A percentile compares a stretch with the other conserved stretches of the same genome.
These are phyloP conservation scores for Pseudomyrmex cubaensis DNA, from an alignment of 1,140 invertebrate genomes.

Conservation along the genomic window DNA sequence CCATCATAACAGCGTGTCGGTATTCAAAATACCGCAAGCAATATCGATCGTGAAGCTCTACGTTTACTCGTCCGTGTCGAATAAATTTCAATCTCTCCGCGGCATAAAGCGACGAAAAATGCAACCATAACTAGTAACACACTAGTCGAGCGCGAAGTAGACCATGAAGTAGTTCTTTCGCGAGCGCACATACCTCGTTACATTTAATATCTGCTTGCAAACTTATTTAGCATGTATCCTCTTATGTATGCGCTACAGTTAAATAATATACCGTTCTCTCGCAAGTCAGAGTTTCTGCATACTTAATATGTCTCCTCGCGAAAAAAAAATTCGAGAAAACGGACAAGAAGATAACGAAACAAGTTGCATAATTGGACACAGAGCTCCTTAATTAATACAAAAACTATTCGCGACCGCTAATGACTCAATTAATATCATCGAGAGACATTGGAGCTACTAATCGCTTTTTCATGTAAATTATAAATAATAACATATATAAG, in stretches of 20 bases:
- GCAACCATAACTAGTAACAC: slow-evolving; percentile 1
- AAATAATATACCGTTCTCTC: neutral
- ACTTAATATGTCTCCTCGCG: neutral
- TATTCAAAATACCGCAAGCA: slow-evolving; percentile 52
- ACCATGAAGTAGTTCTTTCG: slow-evolving; percentile 40
- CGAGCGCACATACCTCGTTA: slow-evolving; percentile 10
- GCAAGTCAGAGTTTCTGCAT: neutral
- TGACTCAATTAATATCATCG: neutral
- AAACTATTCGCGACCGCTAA: neutral
- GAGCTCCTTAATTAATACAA: neutral
- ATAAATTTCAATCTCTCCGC: slow-evolving; percentile 48
- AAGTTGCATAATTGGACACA: no score
- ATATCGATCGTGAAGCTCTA: slow-evolving; percentile 37
- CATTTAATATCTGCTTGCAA: slow-evolving; percentile 40
- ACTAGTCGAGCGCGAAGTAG: slow-evolving; percentile 43
- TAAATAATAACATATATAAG: neutral
- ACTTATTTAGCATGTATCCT: slow-evolving; percentile 32
- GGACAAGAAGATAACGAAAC: no score
- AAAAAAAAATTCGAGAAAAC: neutral
- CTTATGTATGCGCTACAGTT: neutral
- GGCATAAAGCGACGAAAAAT: slow-evolving; percentile 9
- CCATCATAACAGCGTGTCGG: slow-evolving; percentile 39
- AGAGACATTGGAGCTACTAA: no score
- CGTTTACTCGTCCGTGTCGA: slow-evolving; percentile 36
- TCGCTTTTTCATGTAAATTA: no score